These are phyloP conservation scores for Spatulosminthurus flaviceps DNA, from an alignment of 2,888 invertebrate species.

Conservation along the genomic window DNA sequence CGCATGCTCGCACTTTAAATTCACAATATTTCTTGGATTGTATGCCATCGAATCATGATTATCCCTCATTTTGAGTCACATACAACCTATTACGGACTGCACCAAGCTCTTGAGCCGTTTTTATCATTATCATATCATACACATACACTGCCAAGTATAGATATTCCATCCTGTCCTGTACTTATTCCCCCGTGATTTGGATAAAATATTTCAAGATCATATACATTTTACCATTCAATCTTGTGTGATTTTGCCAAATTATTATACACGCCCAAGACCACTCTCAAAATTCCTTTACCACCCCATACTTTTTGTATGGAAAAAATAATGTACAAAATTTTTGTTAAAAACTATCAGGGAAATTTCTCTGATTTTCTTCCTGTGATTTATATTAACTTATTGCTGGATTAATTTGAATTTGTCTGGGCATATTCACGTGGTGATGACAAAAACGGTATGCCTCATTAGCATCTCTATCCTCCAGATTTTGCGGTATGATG, in stretches of 20 bases:
- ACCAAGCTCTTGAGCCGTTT: not conserved
- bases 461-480: too few relatives aligned
- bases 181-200: not conserved
- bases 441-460: too few relatives aligned
- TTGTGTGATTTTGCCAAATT: constrained; percentile 1
- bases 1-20: constrained; percentile 20
- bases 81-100: constrained; percentile 1
- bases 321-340: too few relatives aligned
- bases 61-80: not conserved
- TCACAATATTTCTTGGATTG: not conserved
- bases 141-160: too few relatives aligned
- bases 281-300: not conserved
- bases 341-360: too few relatives aligned
- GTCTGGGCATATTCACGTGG: too few relatives aligned
- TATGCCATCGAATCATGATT: not conserved
- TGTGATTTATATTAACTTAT: too few relatives aligned
- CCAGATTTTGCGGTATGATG: too few relatives aligned
- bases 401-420: too few relatives aligned
- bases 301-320: too few relatives aligned
- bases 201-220: not conserved
- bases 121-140: constrained; percentile 18
- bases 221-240: not conserved
- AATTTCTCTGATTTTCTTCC: too few relatives aligned
- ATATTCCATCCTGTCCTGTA: not conserved
- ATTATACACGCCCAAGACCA: not conserved